Percentiles rank a stretch among this genome's conserved stretches.
Conservation (phyloP, 2,113 vertebrate species). For the Pangasianodon hypophthalmus region DNA sequence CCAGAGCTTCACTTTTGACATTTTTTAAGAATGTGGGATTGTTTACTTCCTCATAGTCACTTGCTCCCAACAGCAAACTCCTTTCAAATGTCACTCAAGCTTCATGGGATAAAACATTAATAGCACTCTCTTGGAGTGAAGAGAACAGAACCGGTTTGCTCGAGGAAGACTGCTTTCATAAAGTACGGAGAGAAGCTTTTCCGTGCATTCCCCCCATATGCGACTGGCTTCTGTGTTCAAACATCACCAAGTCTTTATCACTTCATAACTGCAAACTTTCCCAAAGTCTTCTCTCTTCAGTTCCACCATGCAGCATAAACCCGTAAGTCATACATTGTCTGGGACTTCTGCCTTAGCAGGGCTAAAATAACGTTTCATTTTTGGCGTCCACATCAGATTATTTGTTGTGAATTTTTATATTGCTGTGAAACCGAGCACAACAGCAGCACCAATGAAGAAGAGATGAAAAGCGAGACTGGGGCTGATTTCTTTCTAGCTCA, state of each 20-base stretch:
- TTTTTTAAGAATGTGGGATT: not conserved
- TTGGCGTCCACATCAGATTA: not conserved
- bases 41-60: conserved; percentile 12
- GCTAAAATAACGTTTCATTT: not conserved
- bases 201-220: not conserved
- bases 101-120: not conserved
- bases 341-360: not conserved
- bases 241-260: not conserved
- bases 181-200: not conserved
- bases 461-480: too few species aligned
- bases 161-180: not conserved
- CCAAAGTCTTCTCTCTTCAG: not conserved
- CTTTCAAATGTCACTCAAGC: not conserved
- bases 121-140: too few species aligned
- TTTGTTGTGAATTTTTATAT: not conserved
- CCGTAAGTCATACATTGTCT: not conserved
- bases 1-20: not conserved
- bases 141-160: not conserved
- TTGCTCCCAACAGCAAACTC: not conserved
- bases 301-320: not conserved
- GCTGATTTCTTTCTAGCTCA: not conserved
- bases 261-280: not conserved
- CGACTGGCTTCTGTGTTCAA: not conserved
- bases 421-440: too few species aligned
- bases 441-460: too few species aligned